A percentile compares a stretch with the other conserved stretches of the same genome.
Conservation (phyloP, 2,797 vertebrate species). For the Malacoctenus gilli region DNA sequence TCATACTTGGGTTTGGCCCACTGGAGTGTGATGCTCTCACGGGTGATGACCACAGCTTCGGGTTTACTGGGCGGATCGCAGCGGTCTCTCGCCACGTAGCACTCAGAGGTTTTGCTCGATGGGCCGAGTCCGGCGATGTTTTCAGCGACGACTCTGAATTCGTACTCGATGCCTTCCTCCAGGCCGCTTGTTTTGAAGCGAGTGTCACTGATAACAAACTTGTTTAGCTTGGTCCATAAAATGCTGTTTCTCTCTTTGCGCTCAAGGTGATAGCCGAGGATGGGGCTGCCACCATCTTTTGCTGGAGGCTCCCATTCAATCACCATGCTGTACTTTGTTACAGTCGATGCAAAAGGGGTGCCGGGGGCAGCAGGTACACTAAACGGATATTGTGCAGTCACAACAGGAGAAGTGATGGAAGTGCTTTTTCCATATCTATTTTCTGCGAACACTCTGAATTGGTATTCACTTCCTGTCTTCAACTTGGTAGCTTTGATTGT, state of each 20-base stretch:
- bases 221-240: conserved; percentile 93
- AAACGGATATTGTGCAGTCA: conserved; percentile 91
- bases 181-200: conserved; percentile 91
- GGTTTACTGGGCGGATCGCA: conserved; percentile 91
- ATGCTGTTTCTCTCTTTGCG: conserved; percentile 96
- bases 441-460: conserved; percentile 94
- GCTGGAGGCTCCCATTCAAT: conserved; percentile 90
- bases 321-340: conserved; percentile 90
- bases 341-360: conserved; percentile 85
- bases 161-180: conserved; percentile 93
- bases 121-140: conserved; percentile 91
- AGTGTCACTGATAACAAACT: conserved; percentile 85
- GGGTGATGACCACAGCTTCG: conserved; percentile 89
- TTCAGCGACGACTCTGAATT: conserved; percentile 92
- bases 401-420: conserved; percentile 85
- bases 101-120: conserved; percentile 88
- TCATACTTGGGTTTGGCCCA: conserved; percentile 92
- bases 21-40: conserved; percentile 87
- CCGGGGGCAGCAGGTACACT: conserved; percentile 88
- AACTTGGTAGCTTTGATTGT: conserved; percentile 91
- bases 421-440: conserved; percentile 92
- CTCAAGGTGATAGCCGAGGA: conserved; percentile 92
- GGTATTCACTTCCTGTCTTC: conserved; percentile 92
- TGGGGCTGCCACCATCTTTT: conserved; percentile 89
- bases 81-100: conserved; percentile 89